These are phyloP conservation scores for Panopea generosa DNA, from an alignment of 2,888 invertebrate species.

Conservation along the genomic window DNA sequence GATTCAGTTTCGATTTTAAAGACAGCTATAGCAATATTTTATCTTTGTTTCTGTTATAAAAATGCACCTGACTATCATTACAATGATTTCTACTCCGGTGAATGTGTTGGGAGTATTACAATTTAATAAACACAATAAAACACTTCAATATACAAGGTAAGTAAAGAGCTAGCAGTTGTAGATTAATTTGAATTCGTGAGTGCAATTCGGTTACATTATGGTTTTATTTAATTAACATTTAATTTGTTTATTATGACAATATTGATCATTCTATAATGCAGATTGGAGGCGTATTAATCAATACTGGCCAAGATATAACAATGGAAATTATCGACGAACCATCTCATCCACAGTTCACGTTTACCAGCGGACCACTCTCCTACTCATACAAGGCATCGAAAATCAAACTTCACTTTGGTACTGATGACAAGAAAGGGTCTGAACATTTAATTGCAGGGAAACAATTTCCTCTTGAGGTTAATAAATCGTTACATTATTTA, in stretches of 20 bases:
- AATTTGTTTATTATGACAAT: background rate
- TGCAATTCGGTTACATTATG: background rate
- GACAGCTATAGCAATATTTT: no score
- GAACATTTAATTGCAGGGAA: conserved; percentile 98
- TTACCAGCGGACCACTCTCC: conserved; percentile 97
- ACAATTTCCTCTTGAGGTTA: conserved; percentile 98
- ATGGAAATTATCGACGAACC: conserved; percentile 90
- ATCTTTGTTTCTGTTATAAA: no score
- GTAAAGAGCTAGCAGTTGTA: no score
- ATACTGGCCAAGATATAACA: conserved; percentile 97
- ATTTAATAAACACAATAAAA: no score
- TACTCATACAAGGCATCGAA: conserved; percentile 98
- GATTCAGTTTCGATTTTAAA: no score
- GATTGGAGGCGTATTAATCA: conserved; percentile 95
- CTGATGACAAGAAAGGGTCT: conserved; percentile 96
- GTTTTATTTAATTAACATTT: background rate
- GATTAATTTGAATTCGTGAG: no score
- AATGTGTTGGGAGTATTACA: no score
- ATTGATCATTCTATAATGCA: conserved; percentile 83
- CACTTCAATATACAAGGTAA: no score
- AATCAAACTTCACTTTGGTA: conserved; percentile 89
- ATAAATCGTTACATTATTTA: conserved; percentile 78
- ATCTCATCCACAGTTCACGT: conserved; percentile 92
- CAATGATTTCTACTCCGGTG: no score
- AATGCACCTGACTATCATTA: no score